Evolutionary conservation across 2,888 invertebrate species (phyloP), one percentile per base, ranked within the genome.

Genomic region (Ophonus ardosiacus): DNA sequence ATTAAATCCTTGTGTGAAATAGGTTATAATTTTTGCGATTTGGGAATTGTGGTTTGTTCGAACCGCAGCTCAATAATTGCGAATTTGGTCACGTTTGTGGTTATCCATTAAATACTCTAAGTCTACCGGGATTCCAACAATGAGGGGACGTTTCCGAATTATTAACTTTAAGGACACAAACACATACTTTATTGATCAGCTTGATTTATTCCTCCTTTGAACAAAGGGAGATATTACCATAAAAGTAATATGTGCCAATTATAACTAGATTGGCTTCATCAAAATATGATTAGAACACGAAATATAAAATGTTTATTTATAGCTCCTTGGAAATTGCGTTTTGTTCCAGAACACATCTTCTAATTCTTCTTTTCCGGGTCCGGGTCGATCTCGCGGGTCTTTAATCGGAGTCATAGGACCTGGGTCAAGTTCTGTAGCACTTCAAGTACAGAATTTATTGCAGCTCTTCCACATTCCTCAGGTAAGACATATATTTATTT

Each of bases 351-450:
- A 81, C 68, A 74, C 81, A 59, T 81, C 81, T 10, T 40, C 74
- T 8, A 81, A 78, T 57, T 81, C 74, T 21, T 80, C 65, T 3
- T 21, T 65, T 10, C 21, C 56, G 63, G 15, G 17, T 17, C 24
- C 51, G n/a, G 43, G 65, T 21, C 78, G 68, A 57, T 80, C 85
- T 24, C 65, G 89, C 78, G 91, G 92, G 76, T 93, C 93, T 8
- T 91, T 96, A 82, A 93, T 95, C 68, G 96, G 95, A 21, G 94
- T 96, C 84, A 93, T 96, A 80, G 96, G 96, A 10, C 96, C 96
- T 0, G 96, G 96, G 7, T 94, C 95, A 81, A 95, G 95, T 90
- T 94, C 95, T 63, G 95, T 95, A 43, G 95, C 96, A 1, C 92
- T 94, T 86, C 94, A 95, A 90, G 95, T 96, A 24, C 96, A 96